Evolutionary conservation across 2,113 vertebrate species (phyloP).

Genomic region (Melanostigma gelatinosum): DNA sequence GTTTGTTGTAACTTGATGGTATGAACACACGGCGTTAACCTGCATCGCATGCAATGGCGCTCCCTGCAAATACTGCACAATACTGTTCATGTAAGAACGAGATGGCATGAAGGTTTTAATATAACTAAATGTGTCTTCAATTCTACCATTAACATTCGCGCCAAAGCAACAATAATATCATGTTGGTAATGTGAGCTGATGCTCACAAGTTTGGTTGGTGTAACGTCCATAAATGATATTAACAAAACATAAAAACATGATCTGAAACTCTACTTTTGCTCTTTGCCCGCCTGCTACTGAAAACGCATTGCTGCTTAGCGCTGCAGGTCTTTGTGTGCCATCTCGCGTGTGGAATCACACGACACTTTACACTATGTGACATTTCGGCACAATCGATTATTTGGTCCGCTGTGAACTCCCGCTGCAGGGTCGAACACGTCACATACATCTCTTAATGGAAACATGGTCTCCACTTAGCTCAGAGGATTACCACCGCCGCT

Average conservation of each 20-base stretch:
- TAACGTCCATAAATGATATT: too few species aligned
- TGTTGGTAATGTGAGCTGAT: not conserved
- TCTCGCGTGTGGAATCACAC: not conserved
- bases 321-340: not conserved
- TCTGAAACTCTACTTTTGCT: constrained; percentile 2
- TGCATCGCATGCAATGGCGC: not conserved
- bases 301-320: not conserved
- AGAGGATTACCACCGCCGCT: constrained; percentile 65
- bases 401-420: constrained; percentile 14
- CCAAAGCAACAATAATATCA: not conserved
- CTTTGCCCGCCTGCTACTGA: not conserved
- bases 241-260: not conserved
- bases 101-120: not conserved
- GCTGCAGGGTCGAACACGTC: constrained; percentile 14
- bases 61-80: constrained; percentile 2
- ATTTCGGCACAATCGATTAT: constrained; percentile 33
- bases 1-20: not conserved
- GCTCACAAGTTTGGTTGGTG: not conserved
- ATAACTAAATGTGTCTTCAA: not conserved
- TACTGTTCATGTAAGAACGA: not conserved
- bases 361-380: constrained; percentile 28
- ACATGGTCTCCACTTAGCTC: constrained; percentile 62
- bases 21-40: not conserved
- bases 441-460: constrained; percentile 59
- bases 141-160: not conserved